Evolutionary conservation across 2,113 vertebrate genomes (phyloP).

Genomic region (Procavia capensis): DNA sequence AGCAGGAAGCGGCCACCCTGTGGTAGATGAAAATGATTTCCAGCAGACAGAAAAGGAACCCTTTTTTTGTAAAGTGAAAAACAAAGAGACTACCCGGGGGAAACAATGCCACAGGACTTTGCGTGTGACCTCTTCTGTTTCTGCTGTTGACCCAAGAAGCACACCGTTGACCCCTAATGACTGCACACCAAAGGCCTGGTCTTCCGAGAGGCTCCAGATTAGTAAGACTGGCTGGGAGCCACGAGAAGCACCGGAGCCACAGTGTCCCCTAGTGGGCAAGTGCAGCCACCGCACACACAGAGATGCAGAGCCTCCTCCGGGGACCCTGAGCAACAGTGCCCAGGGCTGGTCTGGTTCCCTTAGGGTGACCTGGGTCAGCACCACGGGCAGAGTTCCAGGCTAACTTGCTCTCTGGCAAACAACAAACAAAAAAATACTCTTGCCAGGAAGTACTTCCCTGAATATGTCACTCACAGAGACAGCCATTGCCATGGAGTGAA

Average conservation of each 20-base stretch:
- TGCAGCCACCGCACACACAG: not conserved
- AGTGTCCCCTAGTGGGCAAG: conserved; percentile 77
- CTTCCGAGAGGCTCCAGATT: not conserved
- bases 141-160: not conserved
- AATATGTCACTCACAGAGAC: not conserved
- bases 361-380: not conserved
- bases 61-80: conserved; percentile 23
- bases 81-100: not conserved
- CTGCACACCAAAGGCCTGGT: not conserved
- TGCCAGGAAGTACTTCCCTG: conserved; percentile 2
- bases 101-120: not conserved
- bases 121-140: not conserved
- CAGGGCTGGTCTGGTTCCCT: not conserved
- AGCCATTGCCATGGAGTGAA: not conserved
- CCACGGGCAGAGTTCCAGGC: not conserved
- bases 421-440: conserved; percentile 12
- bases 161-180: conserved; percentile 38
- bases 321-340: not conserved
- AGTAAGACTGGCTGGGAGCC: not conserved
- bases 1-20: conserved; percentile 3
- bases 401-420: not conserved
- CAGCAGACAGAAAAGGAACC: not conserved
- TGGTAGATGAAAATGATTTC: conserved; percentile 1
- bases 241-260: conserved; percentile 50
- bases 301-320: not conserved